Base-by-base conservation (phyloP, 1,140 invertebrate species). In the Solenopsis fugax region DNA sequence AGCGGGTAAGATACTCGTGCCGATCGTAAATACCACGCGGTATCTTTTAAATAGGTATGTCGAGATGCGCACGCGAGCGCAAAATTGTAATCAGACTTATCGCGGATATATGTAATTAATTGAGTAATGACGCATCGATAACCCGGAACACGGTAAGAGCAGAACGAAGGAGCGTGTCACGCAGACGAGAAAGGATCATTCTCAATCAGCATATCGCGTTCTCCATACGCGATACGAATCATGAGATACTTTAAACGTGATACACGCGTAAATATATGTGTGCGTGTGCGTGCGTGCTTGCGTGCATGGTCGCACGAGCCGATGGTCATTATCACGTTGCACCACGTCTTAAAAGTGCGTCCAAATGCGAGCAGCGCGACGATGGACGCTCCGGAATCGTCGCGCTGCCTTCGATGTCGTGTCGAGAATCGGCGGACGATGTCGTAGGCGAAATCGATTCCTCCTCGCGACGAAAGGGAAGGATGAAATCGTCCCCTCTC, bases 391-490 rank as follows among this genome's bases (percentile, higher is more conserved):
- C 21, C 21, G 41, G 21, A 29, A 69, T 50, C 65, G 64, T 21
- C 21, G 21, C 34, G 18, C 2, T 45, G 10, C 29, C 69, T 60
- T 80, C 78, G n/a, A 62, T 85, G 89, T 84, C 89, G 80, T 82
- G 86, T 85, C 52, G 12, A 4, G 41, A 37, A 58, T 69, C 65
- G 34, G 2, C 5, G n/a, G 18, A 69, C 89, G 64, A 67, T 64
- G 78, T 58, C 86, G 89, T 90, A 88, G 89, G 88, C 87, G 86
- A 91, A 85, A 90, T 90, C 89, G 89, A 88, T 88, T 90, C 80
- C 86, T 64, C 52, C 48, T 54, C 62, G 62, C 41, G 56, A 41
- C 24, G 0, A 56, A n/a, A 50, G 6, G 29, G 12, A 9, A 12
- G 65, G 62, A 86, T 75, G 65, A 81, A 77, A 90, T 85, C 41